Conservation (phyloP, 37 sponge, comb jelly and placozoan genomes). For the Mnemiopsis leidyi region DNA sequence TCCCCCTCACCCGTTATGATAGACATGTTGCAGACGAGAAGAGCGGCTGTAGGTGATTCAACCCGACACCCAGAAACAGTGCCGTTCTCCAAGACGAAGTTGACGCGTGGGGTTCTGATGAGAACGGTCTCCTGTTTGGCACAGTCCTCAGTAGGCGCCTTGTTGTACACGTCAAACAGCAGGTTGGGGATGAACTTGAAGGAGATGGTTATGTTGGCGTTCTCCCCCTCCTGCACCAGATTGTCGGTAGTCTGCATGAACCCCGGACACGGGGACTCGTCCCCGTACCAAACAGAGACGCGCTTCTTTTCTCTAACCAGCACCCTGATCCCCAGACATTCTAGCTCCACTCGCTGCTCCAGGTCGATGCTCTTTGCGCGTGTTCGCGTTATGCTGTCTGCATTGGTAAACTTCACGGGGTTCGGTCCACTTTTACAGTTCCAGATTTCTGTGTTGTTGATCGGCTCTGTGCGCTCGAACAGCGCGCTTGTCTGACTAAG, state of each 20-base stretch:
- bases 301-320: not conserved
- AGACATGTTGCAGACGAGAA: constrained; percentile 33
- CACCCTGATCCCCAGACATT: constrained; percentile 15
- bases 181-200: not conserved
- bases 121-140: not conserved
- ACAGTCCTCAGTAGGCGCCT: not conserved
- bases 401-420: constrained; percentile 3
- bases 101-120: not conserved
- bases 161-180: not conserved
- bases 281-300: not conserved
- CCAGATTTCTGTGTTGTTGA: not conserved
- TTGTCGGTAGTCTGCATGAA: not conserved
- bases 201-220: not conserved
- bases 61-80: constrained; percentile 20
- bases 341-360: not conserved
- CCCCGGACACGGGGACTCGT: not conserved
- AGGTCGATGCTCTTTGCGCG: constrained; percentile 45
- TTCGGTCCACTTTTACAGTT: constrained; percentile 13
- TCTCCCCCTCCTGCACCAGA: not conserved
- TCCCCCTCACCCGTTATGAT: not conserved
- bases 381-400: not conserved
- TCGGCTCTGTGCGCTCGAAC: not conserved
- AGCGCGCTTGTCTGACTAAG: not conserved
- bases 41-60: not conserved
- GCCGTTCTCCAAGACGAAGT: constrained; percentile 14